A percentile compares a stretch with the other conserved stretches of the same genome.
These are phyloP conservation scores for Eupithecia vulgata DNA, from an alignment of 2,888 invertebrate genomes.

Conservation along the genomic window DNA sequence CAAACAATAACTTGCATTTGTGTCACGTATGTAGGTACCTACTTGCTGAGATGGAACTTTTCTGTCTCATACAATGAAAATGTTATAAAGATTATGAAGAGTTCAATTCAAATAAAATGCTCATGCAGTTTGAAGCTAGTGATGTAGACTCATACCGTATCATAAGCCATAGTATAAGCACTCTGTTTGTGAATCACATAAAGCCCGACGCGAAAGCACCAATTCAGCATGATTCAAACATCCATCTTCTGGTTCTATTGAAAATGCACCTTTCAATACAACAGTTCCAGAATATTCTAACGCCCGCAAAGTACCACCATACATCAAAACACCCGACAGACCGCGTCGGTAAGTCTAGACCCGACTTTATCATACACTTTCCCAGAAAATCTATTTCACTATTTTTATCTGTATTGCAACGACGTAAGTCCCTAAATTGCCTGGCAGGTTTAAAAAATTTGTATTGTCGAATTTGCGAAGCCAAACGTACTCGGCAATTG, in stretches of 20 bases:
- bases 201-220: not conserved
- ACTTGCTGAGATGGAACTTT: slow-evolving; percentile 25
- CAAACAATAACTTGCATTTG: slow-evolving; percentile 14
- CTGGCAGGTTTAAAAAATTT: slow-evolving; percentile 7
- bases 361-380: slow-evolving; percentile 43
- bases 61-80: slow-evolving; percentile 15
- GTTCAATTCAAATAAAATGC: not conserved
- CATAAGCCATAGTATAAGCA: not conserved
- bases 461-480: slow-evolving; percentile 17
- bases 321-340: slow-evolving; percentile 46
- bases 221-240: slow-evolving; percentile 8
- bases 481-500: slow-evolving; percentile 18
- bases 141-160: not conserved
- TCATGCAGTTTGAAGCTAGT: not conserved
- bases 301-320: slow-evolving; percentile 43
- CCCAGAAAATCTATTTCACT: slow-evolving; percentile 16
- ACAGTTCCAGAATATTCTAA: slow-evolving; percentile 39
- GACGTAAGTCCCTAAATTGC: slow-evolving; percentile 15
- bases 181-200: not conserved
- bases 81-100: slow-evolving; percentile 22
- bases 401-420: slow-evolving; percentile 14
- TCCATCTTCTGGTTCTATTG: slow-evolving; percentile 19
- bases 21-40: slow-evolving; percentile 16
- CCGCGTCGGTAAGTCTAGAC: slow-evolving; percentile 46
- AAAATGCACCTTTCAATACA: slow-evolving; percentile 33